A percentile compares a stretch with the other conserved stretches of the same genome.
Evolutionary conservation across 2,888 invertebrate genomes (phyloP).

Genomic region (Aspidiotus destructor): DNA sequence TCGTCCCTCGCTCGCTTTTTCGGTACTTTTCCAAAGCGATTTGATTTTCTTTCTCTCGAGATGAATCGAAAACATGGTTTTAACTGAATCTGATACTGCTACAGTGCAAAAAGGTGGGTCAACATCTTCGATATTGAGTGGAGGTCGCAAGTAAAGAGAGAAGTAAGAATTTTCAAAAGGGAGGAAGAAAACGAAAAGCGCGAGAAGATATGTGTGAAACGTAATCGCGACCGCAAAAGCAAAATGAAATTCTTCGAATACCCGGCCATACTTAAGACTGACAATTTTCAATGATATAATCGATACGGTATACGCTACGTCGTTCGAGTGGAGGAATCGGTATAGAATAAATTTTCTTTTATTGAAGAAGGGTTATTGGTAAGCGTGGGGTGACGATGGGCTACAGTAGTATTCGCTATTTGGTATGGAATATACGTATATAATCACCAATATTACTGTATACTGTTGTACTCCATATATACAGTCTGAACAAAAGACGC

Average conservation of each 20-base stretch:
- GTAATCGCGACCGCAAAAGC: conserved; percentile 30
- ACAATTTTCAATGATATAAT: conserved; percentile 20
- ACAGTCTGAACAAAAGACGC: neutral
- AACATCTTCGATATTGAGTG: too few species aligned
- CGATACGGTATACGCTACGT: conserved; percentile 10
- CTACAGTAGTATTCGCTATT: conserved; percentile 23
- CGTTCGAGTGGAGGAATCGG: conserved; percentile 13
- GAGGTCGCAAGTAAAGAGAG: too few species aligned
- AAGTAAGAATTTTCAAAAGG: neutral
- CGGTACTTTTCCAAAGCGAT: too few species aligned
- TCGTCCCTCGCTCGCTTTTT: too few species aligned
- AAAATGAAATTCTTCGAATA: conserved; percentile 32
- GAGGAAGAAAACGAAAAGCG: neutral
- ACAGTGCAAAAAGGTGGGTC: too few species aligned
- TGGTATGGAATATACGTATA: conserved; percentile 19
- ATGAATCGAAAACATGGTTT: too few species aligned
- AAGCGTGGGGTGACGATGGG: conserved; percentile 23
- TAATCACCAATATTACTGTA: neutral
- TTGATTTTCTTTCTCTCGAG: too few species aligned
- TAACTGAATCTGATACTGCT: too few species aligned
- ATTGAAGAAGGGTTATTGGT: conserved; percentile 28
- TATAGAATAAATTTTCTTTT: conserved; percentile 32
- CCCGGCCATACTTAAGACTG: conserved; percentile 26
- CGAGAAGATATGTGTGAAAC: conserved; percentile 14
- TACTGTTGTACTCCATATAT: neutral